Evolutionary conservation across 2,888 invertebrate genomes (phyloP), one percentile per base, ranked within the genome.

Genomic region (Amblyjoppa proteus): DNA sequence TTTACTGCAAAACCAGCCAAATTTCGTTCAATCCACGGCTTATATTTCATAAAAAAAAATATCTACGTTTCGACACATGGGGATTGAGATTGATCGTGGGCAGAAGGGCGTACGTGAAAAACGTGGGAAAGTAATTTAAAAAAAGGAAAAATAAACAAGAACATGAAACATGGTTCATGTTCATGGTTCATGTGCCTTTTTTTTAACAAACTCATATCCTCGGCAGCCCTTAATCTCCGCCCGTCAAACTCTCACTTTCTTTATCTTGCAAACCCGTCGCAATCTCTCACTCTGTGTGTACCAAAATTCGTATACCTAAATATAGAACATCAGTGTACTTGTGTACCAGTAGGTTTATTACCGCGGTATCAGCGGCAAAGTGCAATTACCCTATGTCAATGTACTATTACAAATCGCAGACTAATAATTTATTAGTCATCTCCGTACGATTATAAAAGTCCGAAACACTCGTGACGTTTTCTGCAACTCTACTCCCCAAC

Each of bases 161-260:
- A 28, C 49, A 69, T 70, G 70, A 79, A 70, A 79, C 49, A 70
- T 79, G 51, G 61, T 94, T 94, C 94, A 20, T 20, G 20, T 20
- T 20, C 20, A 20, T 20, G 20, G 20, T 20, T 20, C 20, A 20
- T 20, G 20, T 94, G 93, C 93, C 94, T 93, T 20, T 93, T 93
- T 94, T 94, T 94, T 94, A 94, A 94, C 94, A 94, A 94, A 94
- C 94, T 94, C 94, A 94, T 94, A 94, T 94, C 92, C 93, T 93
- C 92, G 89, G 91, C 90, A 90, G 91, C 92, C 92, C 93, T 93
- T 94, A 93, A 93, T 94, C 94, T 93, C 93, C 93, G 93, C 92
- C 93, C 91, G 93, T 91, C 92, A 89, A 91, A 88, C 90, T 90
- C 86, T 9, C 80, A 75, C 83, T 86, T 85, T 84, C 85, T 84